These are phyloP conservation scores for Odontomyia ornata DNA, from an alignment of 2,888 invertebrate species.

Conservation along the genomic window DNA sequence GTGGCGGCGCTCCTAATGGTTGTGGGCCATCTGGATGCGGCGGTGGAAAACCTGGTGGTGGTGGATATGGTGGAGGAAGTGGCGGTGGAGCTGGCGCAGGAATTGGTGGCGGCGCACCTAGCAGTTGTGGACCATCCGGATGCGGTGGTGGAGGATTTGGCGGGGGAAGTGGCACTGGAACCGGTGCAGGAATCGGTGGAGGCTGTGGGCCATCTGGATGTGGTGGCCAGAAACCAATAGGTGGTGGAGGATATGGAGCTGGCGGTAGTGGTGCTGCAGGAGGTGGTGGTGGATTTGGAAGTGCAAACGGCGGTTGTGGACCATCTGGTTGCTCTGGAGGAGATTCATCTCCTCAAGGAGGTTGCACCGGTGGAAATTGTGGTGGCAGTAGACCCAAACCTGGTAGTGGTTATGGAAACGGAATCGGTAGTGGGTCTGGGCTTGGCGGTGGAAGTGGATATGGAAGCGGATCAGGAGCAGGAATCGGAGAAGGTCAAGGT, in stretches of 20 bases:
- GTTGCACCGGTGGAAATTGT: too few relatives aligned
- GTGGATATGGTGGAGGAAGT: neutral
- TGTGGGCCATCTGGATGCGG: neutral
- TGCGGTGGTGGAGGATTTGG: neutral
- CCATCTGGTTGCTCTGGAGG: neutral
- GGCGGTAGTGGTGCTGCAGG: neutral
- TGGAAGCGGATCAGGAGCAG: neutral
- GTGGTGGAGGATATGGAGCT: neutral
- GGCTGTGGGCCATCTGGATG: conserved; percentile 16
- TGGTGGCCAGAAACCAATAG: neutral
- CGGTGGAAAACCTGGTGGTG: neutral
- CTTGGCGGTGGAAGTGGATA: neutral
- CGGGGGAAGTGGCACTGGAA: neutral
- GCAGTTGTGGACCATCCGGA: neutral
- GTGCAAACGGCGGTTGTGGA: neutral
- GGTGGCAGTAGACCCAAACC: neutral
- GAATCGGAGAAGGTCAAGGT: neutral
- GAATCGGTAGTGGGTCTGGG: neutral
- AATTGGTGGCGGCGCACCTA: neutral
- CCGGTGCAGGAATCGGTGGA: neutral
- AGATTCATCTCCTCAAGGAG: too few relatives aligned
- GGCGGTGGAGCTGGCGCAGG: neutral
- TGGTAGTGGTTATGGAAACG: neutral
- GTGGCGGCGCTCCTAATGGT: neutral
- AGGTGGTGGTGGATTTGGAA: neutral